A percentile compares a stretch with the other conserved stretches of the same genome.
phyloP scores from a whole-genome alignment of 1,140 invertebrate species.

The Goniozus legneri region DNA sequence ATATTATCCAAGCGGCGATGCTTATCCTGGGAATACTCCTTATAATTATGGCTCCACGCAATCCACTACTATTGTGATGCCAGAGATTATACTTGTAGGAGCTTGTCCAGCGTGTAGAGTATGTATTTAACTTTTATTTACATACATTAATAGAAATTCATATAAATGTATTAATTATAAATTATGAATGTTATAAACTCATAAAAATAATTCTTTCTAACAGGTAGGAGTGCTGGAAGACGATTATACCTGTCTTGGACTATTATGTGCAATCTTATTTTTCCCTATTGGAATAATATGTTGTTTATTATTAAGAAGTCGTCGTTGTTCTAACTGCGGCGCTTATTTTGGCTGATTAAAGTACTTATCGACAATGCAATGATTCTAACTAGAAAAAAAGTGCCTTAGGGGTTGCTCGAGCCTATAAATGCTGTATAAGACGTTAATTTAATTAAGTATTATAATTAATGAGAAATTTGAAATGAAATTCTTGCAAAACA shows the following conservation, averaged over 20 bases:
- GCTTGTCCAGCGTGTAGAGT: slow-evolving; percentile 79
- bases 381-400: too few relatives aligned
- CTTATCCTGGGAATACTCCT: slow-evolving; percentile 33
- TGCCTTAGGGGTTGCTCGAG: too few relatives aligned
- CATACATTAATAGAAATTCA: not conserved
- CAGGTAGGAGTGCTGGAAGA: slow-evolving; percentile 79
- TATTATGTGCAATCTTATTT: slow-evolving; percentile 80
- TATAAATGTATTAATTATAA: not conserved
- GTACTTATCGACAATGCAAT: too few relatives aligned
- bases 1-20: slow-evolving; percentile 38
- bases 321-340: slow-evolving; percentile 79
- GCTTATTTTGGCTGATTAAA: slow-evolving; percentile 68
- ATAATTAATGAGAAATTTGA: too few relatives aligned
- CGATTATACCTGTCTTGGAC: slow-evolving; percentile 76
- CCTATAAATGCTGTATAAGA: too few relatives aligned
- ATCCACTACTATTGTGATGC: slow-evolving; percentile 42
- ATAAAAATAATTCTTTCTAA: too few relatives aligned
- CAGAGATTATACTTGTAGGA: slow-evolving; percentile 70
- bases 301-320: slow-evolving; percentile 74
- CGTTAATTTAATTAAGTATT: too few relatives aligned
- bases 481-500: too few relatives aligned
- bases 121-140: slow-evolving; percentile 28
- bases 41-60: slow-evolving; percentile 55
- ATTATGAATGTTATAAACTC: not conserved
- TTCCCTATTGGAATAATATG: slow-evolving; percentile 82